Base-by-base conservation (phyloP, 2,888 invertebrate species). In the Drosophila meridionalis region DNA sequence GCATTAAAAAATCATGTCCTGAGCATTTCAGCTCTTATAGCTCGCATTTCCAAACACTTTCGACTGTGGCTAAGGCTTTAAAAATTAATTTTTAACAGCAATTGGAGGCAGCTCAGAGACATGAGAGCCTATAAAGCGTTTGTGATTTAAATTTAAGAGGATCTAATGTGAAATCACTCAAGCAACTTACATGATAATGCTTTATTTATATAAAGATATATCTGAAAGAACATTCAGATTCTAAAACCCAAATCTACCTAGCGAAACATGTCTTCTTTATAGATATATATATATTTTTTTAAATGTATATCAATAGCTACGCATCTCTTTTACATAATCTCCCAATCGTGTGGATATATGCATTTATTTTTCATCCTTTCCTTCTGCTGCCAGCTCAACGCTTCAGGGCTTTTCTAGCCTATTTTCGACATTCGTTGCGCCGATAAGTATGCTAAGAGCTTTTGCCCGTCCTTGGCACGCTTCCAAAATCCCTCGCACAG, bases 1-100 rank as follows among this genome's bases (percentile, higher is more conserved):
- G 56, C 76, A 85, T 87, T 74, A 83, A 87, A 80, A 78, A 82
- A 69, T 79, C 81, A 77, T 80, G 73, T 20, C 4, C 42, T 56
- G 20, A 7, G 34, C 34, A 14, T 47, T 57, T 58, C 45, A 26
- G 2, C 1, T 40, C 30, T n/a, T 26, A 36, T 30, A 4, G n/a
- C n/a, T 9, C 9, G 9, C 32, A 50, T n/a, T 32, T n/a, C n/a
- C 6, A 9, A 48, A 4, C 48, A n/a, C n/a, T 32, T 14, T 59
- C 28, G 38, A 1, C 40, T 45, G 26, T 28, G 26, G 32, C 36
- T 36, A n/a, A n/a, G 38, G 32, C 30, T 28, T 72, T 52, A 30
- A 72, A 68, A 61, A 40, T 75, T 20, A 45, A 71, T 60, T 61
- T 69, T 60, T 65, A 64, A 61, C 34, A 48, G 34, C 26, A 14